Conservation (phyloP, 2,113 vertebrate species). For the Enhydra lutris region DNA sequence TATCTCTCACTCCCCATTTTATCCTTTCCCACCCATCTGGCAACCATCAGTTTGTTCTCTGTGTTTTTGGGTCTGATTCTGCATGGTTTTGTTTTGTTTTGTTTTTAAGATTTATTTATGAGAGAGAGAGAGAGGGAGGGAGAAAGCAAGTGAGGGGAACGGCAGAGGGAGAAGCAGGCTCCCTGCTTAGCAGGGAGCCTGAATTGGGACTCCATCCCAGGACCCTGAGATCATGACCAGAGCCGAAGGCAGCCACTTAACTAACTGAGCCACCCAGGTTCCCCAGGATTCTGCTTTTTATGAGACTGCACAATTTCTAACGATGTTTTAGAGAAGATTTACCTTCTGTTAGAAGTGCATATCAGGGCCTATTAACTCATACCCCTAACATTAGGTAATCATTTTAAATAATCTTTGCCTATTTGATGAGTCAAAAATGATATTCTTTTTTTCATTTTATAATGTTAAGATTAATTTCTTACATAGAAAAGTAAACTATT, state of each 20-base stretch:
- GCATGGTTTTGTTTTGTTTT: not conserved
- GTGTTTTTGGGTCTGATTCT: not conserved
- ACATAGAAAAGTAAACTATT: not conserved
- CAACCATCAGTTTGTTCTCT: not conserved
- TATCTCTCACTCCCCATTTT: not conserved
- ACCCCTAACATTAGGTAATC: conserved; percentile 4
- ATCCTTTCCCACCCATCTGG: not conserved
- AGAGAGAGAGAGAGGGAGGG: no score
- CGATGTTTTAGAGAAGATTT: not conserved
- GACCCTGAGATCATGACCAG: not conserved
- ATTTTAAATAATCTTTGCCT: conserved; percentile 24
- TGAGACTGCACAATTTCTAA: not conserved
- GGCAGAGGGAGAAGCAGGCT: not conserved
- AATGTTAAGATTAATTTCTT: conserved; percentile 38
- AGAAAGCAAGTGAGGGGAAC: not conserved
- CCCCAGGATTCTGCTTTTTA: not conserved
- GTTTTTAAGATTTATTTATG: not conserved
- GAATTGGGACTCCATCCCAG: not conserved
- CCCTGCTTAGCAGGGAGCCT: not conserved
- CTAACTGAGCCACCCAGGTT: not conserved
- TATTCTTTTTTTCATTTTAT: not conserved
- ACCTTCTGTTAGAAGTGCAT: not conserved
- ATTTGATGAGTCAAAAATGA: not conserved
- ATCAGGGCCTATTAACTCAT: not conserved
- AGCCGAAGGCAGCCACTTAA: not conserved